A percentile compares a stretch with the other conserved stretches of the same genome.
Conservation (phyloP, 2,888 invertebrate genomes). For the Ceriagrion tenellum region DNA sequence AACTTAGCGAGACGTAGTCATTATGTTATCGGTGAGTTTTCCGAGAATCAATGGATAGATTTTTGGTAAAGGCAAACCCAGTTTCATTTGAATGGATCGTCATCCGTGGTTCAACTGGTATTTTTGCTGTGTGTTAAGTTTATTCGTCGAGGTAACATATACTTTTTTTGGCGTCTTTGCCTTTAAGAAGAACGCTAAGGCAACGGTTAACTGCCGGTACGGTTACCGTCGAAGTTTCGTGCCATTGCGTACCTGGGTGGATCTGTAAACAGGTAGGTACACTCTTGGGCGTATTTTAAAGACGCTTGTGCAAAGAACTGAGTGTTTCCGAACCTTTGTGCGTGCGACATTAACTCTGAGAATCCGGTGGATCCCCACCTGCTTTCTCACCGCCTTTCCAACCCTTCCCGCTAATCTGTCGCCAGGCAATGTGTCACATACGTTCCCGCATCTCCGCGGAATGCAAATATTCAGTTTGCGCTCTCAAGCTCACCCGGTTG, state of each 20-base stretch:
- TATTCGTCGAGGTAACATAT: too few relatives aligned
- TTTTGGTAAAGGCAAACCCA: too few relatives aligned
- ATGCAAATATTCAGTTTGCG: conserved; percentile 3
- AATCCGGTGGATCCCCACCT: neutral
- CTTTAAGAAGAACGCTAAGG: neutral
- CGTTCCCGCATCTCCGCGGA: conserved; percentile 5
- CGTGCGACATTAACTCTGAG: neutral
- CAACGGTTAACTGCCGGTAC: neutral
- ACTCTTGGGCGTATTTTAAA: neutral
- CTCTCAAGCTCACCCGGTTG: neutral
- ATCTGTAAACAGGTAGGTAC: neutral
- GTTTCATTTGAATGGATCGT: too few relatives aligned
- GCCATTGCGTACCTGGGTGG: neutral
- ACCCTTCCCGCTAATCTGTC: conserved; percentile 26
- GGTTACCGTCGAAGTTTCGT: neutral
- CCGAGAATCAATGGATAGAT: too few relatives aligned
- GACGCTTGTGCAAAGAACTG: neutral
- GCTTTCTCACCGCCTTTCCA: neutral
- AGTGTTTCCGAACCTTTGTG: neutral
- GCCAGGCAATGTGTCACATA: conserved; percentile 22
- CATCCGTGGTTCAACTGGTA: too few relatives aligned
- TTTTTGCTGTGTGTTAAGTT: too few relatives aligned
- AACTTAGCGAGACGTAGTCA: too few relatives aligned
- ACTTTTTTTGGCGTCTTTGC: neutral
- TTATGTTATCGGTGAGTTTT: too few relatives aligned